Percentiles rank a stretch among this genome's conserved stretches.
These are phyloP conservation scores for Thalassarche chlororhynchos DNA, from an alignment of 2,113 vertebrate genomes.

Conservation along the genomic window DNA sequence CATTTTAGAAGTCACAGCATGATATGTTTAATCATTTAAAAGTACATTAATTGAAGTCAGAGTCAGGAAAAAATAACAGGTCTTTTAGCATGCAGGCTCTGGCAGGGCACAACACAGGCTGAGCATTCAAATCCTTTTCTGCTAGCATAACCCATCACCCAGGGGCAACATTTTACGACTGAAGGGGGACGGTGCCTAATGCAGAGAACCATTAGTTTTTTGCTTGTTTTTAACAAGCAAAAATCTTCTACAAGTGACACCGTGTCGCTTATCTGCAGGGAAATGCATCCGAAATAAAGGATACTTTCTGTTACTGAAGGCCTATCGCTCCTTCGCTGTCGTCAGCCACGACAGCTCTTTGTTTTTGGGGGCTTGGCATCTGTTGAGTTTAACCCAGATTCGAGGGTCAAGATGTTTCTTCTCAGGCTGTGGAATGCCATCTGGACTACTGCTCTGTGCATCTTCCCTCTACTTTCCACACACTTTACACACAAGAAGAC, in stretches of 20 bases:
- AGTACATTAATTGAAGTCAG: conserved; percentile 77
- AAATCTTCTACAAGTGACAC: neutral
- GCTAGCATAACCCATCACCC: neutral
- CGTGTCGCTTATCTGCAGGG: neutral
- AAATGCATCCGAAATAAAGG: conserved; percentile 2
- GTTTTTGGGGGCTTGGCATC: conserved; percentile 54
- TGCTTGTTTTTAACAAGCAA: neutral
- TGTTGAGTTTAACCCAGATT: conserved; percentile 69
- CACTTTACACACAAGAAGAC: conserved; percentile 24
- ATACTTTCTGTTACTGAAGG: conserved; percentile 24
- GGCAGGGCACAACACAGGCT: neutral
- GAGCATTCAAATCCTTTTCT: neutral
- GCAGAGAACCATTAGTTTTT: neutral
- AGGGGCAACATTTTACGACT: neutral
- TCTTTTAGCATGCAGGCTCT: conserved; percentile 31
- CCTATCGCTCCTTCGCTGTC: neutral
- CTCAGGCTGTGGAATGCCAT: conserved; percentile 69
- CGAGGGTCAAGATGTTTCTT: conserved; percentile 65
- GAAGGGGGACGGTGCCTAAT: neutral
- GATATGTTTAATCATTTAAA: conserved; percentile 80
- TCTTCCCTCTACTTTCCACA: conserved; percentile 30
- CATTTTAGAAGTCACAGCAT: conserved; percentile 81
- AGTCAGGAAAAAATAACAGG: conserved; percentile 50
- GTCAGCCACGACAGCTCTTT: conserved; percentile 55
- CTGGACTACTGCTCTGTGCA: conserved; percentile 37